These are phyloP conservation scores for Patella pellucida DNA, from an alignment of 2,888 invertebrate genomes.

Conservation along the genomic window DNA sequence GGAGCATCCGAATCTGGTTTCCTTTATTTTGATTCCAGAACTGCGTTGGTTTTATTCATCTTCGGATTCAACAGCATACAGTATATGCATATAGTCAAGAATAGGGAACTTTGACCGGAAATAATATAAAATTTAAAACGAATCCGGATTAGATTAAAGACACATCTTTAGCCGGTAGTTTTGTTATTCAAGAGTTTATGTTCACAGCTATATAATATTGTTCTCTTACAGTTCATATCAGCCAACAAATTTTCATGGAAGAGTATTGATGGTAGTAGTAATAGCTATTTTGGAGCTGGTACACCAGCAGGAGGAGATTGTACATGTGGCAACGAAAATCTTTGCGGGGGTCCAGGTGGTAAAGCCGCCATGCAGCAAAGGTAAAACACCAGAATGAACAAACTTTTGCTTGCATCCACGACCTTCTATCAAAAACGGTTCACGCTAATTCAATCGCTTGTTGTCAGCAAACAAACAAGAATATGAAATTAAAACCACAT, in stretches of 20 bases:
- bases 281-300: constrained; percentile 39
- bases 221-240: constrained; percentile 38
- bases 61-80: no score
- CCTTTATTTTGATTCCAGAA: no score
- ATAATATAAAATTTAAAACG: not conserved
- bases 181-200: not conserved
- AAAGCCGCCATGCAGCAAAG: constrained; percentile 27
- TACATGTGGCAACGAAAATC: constrained; percentile 38
- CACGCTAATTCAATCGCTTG: no score
- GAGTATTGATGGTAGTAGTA: constrained; percentile 23
- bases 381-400: constrained; percentile 16
- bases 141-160: not conserved
- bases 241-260: constrained; percentile 38
- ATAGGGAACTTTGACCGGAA: no score
- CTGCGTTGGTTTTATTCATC: no score
- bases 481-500: no score
- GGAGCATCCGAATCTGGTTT: no score
- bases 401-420: no score
- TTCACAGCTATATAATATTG: not conserved
- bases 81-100: no score
- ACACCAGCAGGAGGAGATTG: constrained; percentile 21
- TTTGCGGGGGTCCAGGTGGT: constrained; percentile 43
- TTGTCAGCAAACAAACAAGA: no score
- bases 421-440: no score
- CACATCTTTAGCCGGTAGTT: not conserved